phyloP scores from a whole-genome alignment of 2,113 vertebrate genomes.

The Rhabdornis inornatus region DNA sequence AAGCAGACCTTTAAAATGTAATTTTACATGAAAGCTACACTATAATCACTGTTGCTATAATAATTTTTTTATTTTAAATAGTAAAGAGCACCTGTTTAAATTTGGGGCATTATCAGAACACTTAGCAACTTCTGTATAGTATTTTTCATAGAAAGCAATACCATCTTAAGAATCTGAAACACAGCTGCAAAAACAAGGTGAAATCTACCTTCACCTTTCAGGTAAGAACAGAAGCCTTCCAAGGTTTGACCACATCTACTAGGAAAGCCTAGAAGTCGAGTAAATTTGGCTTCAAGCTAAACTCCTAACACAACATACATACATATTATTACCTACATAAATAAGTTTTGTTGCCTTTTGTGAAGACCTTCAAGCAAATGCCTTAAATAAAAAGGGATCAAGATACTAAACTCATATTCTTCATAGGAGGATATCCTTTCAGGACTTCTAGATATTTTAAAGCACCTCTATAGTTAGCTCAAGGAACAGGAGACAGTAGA shows the following conservation, averaged over 20 bases:
- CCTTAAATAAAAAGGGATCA: neutral
- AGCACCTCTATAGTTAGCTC: neutral
- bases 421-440: neutral
- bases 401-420: neutral
- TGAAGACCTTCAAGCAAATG: neutral
- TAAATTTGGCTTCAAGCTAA: neutral
- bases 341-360: neutral
- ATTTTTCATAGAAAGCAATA: neutral
- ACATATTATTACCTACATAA: neutral
- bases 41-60: neutral
- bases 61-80: neutral
- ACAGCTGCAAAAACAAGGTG: neutral
- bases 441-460: neutral
- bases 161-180: neutral
- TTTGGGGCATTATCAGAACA: neutral
- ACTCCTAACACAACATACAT: neutral
- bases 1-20: neutral
- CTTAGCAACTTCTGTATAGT: neutral
- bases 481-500: neutral
- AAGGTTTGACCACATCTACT: neutral
- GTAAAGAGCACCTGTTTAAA: neutral
- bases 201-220: neutral
- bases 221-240: neutral
- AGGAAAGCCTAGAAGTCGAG: neutral
- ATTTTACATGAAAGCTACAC: neutral